phyloP scores from a whole-genome alignment of 2,797 vertebrate genomes.

The Gymnodraco acuticeps region DNA sequence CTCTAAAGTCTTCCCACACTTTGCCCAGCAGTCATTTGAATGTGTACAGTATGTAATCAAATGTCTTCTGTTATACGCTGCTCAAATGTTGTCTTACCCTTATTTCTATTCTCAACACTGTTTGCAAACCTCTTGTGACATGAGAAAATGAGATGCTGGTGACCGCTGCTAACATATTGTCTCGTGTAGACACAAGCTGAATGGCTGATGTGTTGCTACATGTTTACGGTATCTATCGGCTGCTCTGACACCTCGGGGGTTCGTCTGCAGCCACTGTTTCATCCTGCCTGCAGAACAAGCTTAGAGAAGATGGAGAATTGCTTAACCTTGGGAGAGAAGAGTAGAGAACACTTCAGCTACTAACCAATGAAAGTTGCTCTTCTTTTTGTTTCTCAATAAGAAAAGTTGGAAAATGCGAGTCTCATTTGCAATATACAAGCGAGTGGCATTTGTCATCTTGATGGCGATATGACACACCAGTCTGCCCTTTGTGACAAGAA shows the following conservation, averaged over 20 bases:
- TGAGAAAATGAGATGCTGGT: slow-evolving; percentile 62
- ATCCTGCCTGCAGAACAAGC: slow-evolving; percentile 36
- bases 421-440: background rate
- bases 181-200: slow-evolving; percentile 45
- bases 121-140: slow-evolving; percentile 49
- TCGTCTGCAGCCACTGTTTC: slow-evolving; percentile 34
- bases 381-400: background rate
- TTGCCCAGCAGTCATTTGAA: background rate
- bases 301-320: slow-evolving; percentile 42
- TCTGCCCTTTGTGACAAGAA: slow-evolving; percentile 33
- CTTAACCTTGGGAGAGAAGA: slow-evolving; percentile 63
- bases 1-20: background rate
- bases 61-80: background rate
- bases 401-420: background rate
- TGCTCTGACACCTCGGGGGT: slow-evolving; percentile 49
- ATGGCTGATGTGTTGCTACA: slow-evolving; percentile 55
- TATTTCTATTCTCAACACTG: slow-evolving; percentile 49
- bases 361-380: background rate
- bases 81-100: slow-evolving; percentile 7
- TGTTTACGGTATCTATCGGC: slow-evolving; percentile 49
- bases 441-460: slow-evolving; percentile 28
- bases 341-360: slow-evolving; percentile 15
- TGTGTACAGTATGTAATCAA: background rate
- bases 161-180: slow-evolving; percentile 45
- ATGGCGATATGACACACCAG: slow-evolving; percentile 20